These are phyloP conservation scores for Ophion ventricosus DNA, from an alignment of 2,888 invertebrate genomes.

Conservation along the genomic window DNA sequence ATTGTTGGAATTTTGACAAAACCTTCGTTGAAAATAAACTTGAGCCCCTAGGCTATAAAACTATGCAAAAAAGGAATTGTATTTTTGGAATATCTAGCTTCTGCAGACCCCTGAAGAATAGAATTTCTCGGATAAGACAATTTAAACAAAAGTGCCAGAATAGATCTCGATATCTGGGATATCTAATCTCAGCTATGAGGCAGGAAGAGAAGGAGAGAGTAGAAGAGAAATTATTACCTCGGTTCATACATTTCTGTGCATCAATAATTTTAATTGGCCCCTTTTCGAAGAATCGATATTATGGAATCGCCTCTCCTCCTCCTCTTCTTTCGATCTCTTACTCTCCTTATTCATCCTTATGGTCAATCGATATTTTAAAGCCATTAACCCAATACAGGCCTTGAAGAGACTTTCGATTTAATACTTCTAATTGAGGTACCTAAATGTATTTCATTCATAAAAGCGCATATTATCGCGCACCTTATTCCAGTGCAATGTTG, in stretches of 20 bases:
- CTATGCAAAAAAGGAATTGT: too few species aligned
- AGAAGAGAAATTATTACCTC: slow-evolving; percentile 49
- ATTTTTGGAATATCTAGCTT: too few species aligned
- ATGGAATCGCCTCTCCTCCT: slow-evolving; percentile 8
- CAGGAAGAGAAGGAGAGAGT: neutral
- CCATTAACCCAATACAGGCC: slow-evolving; percentile 49
- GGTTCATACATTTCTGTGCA: slow-evolving; percentile 45
- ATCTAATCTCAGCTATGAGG: slow-evolving; percentile 48
- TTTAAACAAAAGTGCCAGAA: neutral
- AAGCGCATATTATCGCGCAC: slow-evolving; percentile 17
- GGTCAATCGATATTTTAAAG: slow-evolving; percentile 43
- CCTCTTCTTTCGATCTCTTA: slow-evolving; percentile 15
- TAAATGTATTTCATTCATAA: slow-evolving; percentile 56
- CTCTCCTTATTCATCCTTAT: slow-evolving; percentile 53
- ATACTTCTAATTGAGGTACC: slow-evolving; percentile 55
- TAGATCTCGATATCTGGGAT: slow-evolving; percentile 37
- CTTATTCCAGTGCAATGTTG: neutral
- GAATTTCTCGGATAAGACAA: neutral
- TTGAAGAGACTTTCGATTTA: slow-evolving; percentile 1
- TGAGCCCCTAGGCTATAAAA: too few species aligned
- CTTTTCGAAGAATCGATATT: slow-evolving; percentile 53
- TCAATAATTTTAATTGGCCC: slow-evolving; percentile 54
- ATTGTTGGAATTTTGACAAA: too few species aligned
- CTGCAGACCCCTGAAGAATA: too few species aligned
- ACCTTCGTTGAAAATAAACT: too few species aligned